Evolutionary conservation across 2,888 invertebrate species (phyloP), one percentile per base, ranked within the genome.

Genomic region (Tanytarsus gracilentus): DNA sequence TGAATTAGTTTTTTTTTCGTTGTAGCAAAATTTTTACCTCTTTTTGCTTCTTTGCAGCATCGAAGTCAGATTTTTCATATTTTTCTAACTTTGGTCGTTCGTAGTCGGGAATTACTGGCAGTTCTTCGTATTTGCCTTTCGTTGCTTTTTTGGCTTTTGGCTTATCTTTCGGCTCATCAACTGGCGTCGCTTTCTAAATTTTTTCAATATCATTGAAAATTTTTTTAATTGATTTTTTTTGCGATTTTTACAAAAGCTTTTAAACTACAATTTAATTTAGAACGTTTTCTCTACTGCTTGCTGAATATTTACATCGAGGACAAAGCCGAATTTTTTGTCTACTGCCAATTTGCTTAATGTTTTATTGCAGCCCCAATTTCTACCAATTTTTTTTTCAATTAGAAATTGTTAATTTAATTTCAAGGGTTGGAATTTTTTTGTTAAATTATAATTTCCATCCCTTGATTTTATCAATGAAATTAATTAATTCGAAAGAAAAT

Each of bases 71-170:
- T 63, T 77, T 76, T 68, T 82, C 80, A 67, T 78, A 84, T 71
- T 77, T 79, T 69, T 85, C 85, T 65, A 85, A 76, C 4, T 82
- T 81, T 14, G 85, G 81, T 65, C 84, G 78, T n/a, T 86, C 84
- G 68, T 86, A 86, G 70, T 87, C 85, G 58, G 82, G 77, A 48
- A 79, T 72, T 67, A 77, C 76, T 25, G 80, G 79, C 61, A 81
- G 69, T 11, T 77, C 77, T 65, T 79, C 78, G 6, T 77, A 77
- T 72, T 79, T 80, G 65, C 69, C 62, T 18, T 23, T 61, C 8
- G 62, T 63, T 23, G 68, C 66, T 64, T 71, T 72, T 72, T 73
- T 66, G 70, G 77, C 77, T 65, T 75, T 78, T 55, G 74, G 72
- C 4, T 62, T 63, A 27, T 65, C 66, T 55, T 63, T 70, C 65